phyloP scores from a whole-genome alignment of 1,140 invertebrate species.

The Ctenoplectra terminalis region DNA sequence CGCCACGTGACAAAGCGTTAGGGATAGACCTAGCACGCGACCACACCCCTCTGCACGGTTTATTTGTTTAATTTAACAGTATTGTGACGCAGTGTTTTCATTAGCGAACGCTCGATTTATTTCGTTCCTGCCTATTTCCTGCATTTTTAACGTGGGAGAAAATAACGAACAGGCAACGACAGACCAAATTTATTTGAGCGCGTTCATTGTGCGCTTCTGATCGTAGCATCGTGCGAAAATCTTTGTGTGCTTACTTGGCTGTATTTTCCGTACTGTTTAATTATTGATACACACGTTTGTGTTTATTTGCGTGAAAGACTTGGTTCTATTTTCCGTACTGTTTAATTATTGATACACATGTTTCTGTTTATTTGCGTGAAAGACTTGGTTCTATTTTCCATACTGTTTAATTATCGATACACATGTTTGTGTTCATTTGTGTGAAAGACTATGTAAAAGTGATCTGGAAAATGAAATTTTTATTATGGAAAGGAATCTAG shows the following conservation, averaged over 20 bases:
- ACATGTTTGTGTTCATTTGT: background rate
- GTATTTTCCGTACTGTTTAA: no score
- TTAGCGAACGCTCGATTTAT: conserved; percentile 46
- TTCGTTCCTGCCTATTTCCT: conserved; percentile 47
- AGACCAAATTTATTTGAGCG: background rate
- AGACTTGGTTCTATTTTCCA: background rate
- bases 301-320: no score
- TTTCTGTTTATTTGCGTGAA: background rate
- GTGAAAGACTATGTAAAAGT: no score
- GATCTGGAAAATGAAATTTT: no score
- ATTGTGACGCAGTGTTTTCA: conserved; percentile 69
- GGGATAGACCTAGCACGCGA: conserved; percentile 60
- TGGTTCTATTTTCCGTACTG: background rate
- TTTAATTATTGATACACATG: no score
- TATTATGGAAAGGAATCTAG: no score
- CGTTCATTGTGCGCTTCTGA: background rate
- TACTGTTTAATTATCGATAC: no score
- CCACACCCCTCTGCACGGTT: conserved; percentile 45
- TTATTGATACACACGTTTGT: background rate
- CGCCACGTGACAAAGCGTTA: conserved; percentile 64
- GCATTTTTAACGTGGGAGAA: conserved; percentile 64
- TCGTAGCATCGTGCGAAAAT: background rate
- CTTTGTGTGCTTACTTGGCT: background rate
- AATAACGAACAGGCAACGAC: no score
- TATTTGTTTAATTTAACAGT: conserved; percentile 79